Percentiles rank a stretch among this genome's conserved stretches.
Conservation (phyloP, 2,797 vertebrate species). For the Somateria mollissima region DNA sequence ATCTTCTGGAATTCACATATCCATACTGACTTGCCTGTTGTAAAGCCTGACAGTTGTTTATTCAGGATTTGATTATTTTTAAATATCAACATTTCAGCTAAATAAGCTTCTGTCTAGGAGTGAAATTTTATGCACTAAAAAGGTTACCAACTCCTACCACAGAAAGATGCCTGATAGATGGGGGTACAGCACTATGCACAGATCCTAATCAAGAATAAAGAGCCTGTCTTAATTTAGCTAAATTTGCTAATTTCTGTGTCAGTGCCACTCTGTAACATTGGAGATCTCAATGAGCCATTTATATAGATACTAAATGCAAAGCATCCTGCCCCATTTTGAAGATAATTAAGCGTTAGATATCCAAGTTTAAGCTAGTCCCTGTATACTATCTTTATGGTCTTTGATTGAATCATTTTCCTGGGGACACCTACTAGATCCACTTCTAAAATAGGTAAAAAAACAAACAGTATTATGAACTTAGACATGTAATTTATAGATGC, state of each 20-base stretch:
- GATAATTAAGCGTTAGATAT: fast-evolving
- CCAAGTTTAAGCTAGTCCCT: background rate
- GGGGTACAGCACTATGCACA: background rate
- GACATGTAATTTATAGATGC: background rate
- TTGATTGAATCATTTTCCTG: background rate
- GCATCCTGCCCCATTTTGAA: background rate
- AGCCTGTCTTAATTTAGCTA: background rate
- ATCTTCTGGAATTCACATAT: background rate
- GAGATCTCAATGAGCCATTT: background rate
- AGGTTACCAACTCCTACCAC: background rate
- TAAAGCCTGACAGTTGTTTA: background rate
- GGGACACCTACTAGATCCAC: background rate
- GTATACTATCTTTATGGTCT: fast-evolving
- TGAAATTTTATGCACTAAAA: background rate
- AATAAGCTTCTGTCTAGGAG: background rate
- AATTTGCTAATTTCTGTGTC: background rate
- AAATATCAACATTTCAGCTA: background rate
- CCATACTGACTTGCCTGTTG: background rate
- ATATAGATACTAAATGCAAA: background rate
- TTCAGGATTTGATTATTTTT: background rate
- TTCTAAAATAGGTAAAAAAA: background rate
- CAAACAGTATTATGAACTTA: background rate
- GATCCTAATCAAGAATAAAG: background rate
- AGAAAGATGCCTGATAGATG: background rate
- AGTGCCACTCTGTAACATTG: background rate